Evolutionary conservation across 2,113 vertebrate species (phyloP).

Genomic region (Promerops cafer): DNA sequence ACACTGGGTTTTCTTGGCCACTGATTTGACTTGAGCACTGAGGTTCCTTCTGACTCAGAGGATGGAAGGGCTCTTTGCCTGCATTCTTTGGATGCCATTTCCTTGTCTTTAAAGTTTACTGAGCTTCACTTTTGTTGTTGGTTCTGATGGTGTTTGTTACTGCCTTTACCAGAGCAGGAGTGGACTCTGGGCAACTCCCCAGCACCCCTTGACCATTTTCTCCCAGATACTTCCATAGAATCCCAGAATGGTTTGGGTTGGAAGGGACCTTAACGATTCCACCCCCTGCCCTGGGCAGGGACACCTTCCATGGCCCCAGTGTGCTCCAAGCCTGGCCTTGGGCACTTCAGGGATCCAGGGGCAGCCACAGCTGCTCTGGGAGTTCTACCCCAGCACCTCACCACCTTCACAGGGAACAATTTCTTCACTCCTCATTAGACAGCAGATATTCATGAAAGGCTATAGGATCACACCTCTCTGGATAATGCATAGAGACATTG

Average conservation of each 20-base stretch:
- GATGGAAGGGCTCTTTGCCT: neutral
- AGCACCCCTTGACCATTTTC: neutral
- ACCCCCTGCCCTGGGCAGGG: neutral
- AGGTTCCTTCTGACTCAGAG: neutral
- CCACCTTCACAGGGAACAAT: neutral
- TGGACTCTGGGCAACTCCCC: neutral
- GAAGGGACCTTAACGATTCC: neutral
- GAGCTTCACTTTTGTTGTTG: neutral
- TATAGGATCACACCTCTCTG: neutral
- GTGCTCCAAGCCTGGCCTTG: neutral
- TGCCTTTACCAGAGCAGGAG: neutral
- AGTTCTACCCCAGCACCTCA: neutral
- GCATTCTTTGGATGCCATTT: neutral
- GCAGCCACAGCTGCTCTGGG: neutral
- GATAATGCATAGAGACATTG: neutral
- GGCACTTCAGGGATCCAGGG: neutral
- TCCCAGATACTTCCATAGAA: neutral
- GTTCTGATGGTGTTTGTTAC: neutral
- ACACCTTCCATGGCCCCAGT: neutral
- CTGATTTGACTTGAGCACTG: neutral
- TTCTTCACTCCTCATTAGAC: neutral
- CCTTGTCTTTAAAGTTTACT: neutral
- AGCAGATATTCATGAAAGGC: neutral
- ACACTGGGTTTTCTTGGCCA: rapidly evolving
- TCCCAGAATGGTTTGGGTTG: neutral